Evolutionary conservation across 1,140 invertebrate genomes (phyloP), one percentile per base, ranked within the genome.

Genomic region (Drosophila burlai): DNA sequence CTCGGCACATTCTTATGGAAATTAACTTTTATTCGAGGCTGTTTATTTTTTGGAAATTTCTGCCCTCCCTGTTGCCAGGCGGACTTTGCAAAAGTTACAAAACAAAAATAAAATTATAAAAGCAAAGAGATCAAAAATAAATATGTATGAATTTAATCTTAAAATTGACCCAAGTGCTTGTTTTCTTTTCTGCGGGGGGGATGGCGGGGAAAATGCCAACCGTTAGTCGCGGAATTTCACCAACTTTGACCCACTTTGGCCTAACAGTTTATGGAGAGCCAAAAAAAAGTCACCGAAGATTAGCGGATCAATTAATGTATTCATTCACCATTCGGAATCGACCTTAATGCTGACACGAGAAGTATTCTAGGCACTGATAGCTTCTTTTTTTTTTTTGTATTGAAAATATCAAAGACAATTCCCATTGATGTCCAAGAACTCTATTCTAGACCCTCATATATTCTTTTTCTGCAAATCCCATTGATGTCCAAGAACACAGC

Each of bases 1-100:
- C 29, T 36, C 1, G 61, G 57, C 61, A 66, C 64, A 83, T 80
- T 83, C 80, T 84, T 87, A 87, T 87, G 83, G 77, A 71, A 87
- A 87, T 87, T 69, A 73, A 21, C 31, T 34, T 21, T 55, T n/a
- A 55, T 24, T 4, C 34, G 4, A 5, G 3, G 40, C 36, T 47
- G 67, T 71, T 71, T 68, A 38, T 60, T 43, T 67, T 66, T 66
- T 15, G 15, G 54, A 65, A 49, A 52, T 78, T 57, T 36, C 36
- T 18, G 29, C 21, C 38, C 2, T 3, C 7, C 45, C 49, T 52
- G 76, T 72, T 84, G 77, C 75, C 58, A 84, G 40, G 81, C 81
- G 76, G 81, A 83, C 49, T 64, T 80, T 6, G 7, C 40, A 11
- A 45, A 73, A 73, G 63, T 60, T 15, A 18, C 0, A 0, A 34